These are phyloP conservation scores for Todiramphus chloris DNA, from an alignment of 2,113 vertebrate species.

Conservation along the genomic window DNA sequence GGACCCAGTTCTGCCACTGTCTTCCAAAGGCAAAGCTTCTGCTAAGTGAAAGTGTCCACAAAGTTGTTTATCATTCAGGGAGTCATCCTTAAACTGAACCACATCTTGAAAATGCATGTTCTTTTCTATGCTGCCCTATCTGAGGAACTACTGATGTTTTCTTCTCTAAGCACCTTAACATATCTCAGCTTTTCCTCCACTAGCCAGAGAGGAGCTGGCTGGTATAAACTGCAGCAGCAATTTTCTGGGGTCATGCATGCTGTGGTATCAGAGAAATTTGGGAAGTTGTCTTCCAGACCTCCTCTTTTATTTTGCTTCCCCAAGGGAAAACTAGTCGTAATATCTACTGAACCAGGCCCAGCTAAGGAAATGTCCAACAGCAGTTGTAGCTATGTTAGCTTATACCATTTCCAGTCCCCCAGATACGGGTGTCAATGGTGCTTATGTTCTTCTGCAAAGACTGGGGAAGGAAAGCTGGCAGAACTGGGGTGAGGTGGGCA, in stretches of 20 bases:
- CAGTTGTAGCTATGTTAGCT: background rate
- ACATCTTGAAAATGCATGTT: background rate
- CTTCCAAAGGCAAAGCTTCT: background rate
- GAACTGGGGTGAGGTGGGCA: background rate
- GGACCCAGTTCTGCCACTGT: background rate
- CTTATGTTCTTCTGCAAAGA: background rate
- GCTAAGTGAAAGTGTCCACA: background rate
- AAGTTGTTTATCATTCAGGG: conserved; percentile 3
- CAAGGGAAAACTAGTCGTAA: background rate
- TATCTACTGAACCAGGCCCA: background rate
- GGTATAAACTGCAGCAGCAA: background rate
- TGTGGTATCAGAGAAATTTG: background rate
- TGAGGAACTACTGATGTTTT: background rate
- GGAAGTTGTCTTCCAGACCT: background rate
- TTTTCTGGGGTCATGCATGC: background rate
- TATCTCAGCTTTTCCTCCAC: background rate
- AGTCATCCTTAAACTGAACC: background rate
- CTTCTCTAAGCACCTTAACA: background rate
- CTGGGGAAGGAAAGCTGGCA: background rate
- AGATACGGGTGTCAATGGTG: background rate
- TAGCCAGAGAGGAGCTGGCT: background rate
- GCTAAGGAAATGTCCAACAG: background rate
- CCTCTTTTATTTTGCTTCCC: background rate
- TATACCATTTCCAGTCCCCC: background rate
- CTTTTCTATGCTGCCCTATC: background rate